Base-by-base conservation (phyloP, 2,797 vertebrate genomes). In the Choloepus didactylus region DNA sequence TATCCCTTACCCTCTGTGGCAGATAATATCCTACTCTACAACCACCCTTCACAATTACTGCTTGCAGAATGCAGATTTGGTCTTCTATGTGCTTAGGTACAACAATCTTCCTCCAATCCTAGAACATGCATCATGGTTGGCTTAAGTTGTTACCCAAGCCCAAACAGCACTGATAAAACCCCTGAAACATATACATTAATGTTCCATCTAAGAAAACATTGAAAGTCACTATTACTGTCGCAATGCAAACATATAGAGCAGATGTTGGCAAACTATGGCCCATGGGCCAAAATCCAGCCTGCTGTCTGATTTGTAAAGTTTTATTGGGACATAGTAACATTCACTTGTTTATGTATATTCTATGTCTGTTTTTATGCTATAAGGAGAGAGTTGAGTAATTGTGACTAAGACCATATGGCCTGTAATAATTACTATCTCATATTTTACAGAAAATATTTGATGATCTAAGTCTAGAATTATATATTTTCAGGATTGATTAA, bases 1-100 rank as follows among this genome's bases (percentile, higher is more conserved):
- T 19, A 59, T 21, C 31, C 0, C 1, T 59, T n/a, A 19, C 4
- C 0, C 2, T 84, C 44, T 18, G 2, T 10, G 2, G 41, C 9
- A 60, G 59, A 25, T 0, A 86, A 5, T 1, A 29, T 5, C 15
- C 35, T 81, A 14, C 0, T 56, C 18, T 1, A 51, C 3, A 62
- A n/a, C 0, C 16, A 51, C n/a, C 2, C 11, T 64, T 21, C 10
- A 38, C 5, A 38, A 10, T 29, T 91, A 85, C 56, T 81, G 5
- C 9, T 1, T 49, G 16, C 12, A 27, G 56, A 73, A 9, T 21
- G 7, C 8, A 69, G 27, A 38, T 54, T 72, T 73, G 15, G 11
- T 77, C 19, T 89, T 72, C 35, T 41, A 16, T 38, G 11, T 59
- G 27, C 3, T n/a, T 18, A 49, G 21, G 27, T 38, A 67, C 9